Evolutionary conservation across 2,888 invertebrate species (phyloP), one percentile per base, ranked within the genome.

Genomic region (Erannis defoliaria): DNA sequence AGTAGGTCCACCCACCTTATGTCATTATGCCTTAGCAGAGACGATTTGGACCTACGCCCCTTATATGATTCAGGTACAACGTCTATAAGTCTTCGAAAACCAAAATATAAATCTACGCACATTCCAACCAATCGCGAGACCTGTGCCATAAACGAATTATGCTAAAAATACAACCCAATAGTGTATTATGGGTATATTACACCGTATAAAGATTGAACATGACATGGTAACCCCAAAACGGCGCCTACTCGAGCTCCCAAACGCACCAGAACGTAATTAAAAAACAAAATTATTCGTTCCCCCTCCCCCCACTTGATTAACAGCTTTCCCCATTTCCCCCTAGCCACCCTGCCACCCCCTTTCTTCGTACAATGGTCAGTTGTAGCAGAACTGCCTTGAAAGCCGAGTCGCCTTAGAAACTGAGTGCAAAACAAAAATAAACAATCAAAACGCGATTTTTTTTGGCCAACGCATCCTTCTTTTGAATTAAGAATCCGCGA

Each of bases 351-450:
- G 66, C 57, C 77, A 76, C 84, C 88, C 84, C 78, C 75, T 85
- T 90, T 87, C 90, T 89, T 89, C 84, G 79, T 77, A 86, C 84
- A 82, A 80, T 84, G 92, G 92, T 91, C 92, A 92, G 92, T 92
- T 81, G 82, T 78, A 82, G 76, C 72, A 81, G 78, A 81, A 80
- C 86, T 81, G 84, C 86, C 90, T 88, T 84, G 75, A 80, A 80
- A 84, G 85, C 78, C 74, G 84, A 83, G 88, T 88, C 84, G 87
- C 88, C 92, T 86, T 90, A 91, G 92, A 87, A 90, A 91, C 92
- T 84, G 63, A 75, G 78, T 74, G 76, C 89, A 84, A 90, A 91
- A 92, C 90, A 90, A 90, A 90, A 90, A 91, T 88, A 91, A 92
- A 91, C 90, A 89, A 83, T 70, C 18, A 33, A 33, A 54, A 53